Evolutionary conservation across 2,888 invertebrate species (phyloP), one percentile per base, ranked within the genome.

Genomic region (Ecdyonurus torrentis): DNA sequence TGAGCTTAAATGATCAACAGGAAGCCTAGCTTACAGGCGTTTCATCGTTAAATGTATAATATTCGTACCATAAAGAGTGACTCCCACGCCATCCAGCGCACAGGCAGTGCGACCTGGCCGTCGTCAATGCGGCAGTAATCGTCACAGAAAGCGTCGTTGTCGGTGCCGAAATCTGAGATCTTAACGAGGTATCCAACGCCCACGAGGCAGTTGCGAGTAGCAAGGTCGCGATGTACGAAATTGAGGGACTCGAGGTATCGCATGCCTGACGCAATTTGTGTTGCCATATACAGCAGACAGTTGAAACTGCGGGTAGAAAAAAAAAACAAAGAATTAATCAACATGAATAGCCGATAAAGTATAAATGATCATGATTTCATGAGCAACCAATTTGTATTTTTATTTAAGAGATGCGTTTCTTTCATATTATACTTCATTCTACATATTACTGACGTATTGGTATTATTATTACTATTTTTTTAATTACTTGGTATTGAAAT

Each of bases 21-120:
- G 22, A 20, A 3, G 23, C 23, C 58, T 23, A 2, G 18, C 1
- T 1, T 5, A 2, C 23, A 58, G 10, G 58, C 2, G 58, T 7
- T 58, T n/a, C n/a, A n/a, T n/a, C n/a, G n/a, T n/a, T n/a, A n/a
- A n/a, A n/a, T n/a, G n/a, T n/a, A n/a, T n/a, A n/a, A n/a, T n/a
- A n/a, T n/a, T n/a, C n/a, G n/a, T 71, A 81, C 81, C 71, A 83
- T 74, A 67, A 89, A 81, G 64, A 90, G 83, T 1, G 87, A 85
- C 74, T 92, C 92, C 89, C 91, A 91, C 1, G 91, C 87, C 79
- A 91, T 91, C 92, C 92, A 92, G 60, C 94, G 81, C 63, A 94
- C 82, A 0, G 94, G 93, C 68, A 94, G 75, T 1, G 89, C 84
- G 15, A 55, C 55, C n/a, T 22, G 19, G 25, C 83, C 80, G 0